Evolutionary conservation across 2,888 invertebrate genomes (phyloP), one percentile per base, ranked within the genome.

Genomic region (Cinara cedri): DNA sequence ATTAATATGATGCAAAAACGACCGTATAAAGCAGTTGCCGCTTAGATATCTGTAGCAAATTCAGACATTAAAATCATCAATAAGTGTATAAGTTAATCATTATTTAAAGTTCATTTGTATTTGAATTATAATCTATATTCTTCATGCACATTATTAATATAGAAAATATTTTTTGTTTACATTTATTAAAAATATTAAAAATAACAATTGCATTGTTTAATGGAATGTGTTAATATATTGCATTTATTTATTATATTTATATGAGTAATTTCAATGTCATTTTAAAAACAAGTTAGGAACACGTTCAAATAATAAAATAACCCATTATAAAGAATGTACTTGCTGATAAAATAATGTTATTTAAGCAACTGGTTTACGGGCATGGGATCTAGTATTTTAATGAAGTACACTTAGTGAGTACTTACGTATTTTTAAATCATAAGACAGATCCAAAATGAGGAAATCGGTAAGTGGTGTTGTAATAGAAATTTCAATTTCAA

Each of bases 1-100:
- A 97, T 99, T 84, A 98, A 96, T 88, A 90, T 92, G 86, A 93
- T 94, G 84, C 96, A 96, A 86, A 96, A 95, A 85, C 44, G 57
- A 60, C 76, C 76, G 16, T 78, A 78, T 13, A 78, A 78, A 78
- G 76, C 76, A 68, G 16, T 68, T 68, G 76, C 76, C 8, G 76
- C 76, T 8, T 78, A 78, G 68, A 8, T n/a, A 11, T 54, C 6
- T 13, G n/a, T 44, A 54, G 65, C 42, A 10, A 46, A 66, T 68
- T 21, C 19, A 66, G n/a, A 26, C 26, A 24, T 10, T n/a, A 66
- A 62, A 63, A 46, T 76, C 26, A 55, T 60, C 60, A 51, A 24
- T 34, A 34, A 34, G 3, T 34, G 6, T 34, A 34, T 24, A 42
- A 51, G 55, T 76, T 55, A 34, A 76, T 76, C n/a, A 66, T 76